Conservation (phyloP, 2,888 invertebrate species). For the Sinhomidia bicolor region DNA sequence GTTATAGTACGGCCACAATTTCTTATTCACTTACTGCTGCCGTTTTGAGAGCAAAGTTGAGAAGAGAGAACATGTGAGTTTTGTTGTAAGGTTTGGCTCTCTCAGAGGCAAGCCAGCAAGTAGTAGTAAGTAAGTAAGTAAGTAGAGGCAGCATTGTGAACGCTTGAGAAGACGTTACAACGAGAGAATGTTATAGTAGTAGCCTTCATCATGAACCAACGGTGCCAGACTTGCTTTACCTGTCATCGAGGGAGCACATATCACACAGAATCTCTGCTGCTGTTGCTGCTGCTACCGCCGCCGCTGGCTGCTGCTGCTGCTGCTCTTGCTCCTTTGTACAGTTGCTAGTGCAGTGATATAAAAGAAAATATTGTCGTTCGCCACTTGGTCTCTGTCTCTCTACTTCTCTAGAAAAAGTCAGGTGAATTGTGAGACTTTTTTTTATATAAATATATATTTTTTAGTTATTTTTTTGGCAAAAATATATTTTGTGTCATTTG, state of each 20-base stretch:
- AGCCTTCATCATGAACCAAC: slow-evolving; percentile 39
- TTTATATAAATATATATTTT: neutral
- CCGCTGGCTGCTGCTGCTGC: too few relatives aligned
- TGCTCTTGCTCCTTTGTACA: neutral
- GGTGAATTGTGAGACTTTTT: slow-evolving; percentile 39
- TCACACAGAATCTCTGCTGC: slow-evolving; percentile 32
- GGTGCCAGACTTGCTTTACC: slow-evolving; percentile 65
- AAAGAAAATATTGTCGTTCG: slow-evolving; percentile 1
- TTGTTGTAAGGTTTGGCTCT: neutral
- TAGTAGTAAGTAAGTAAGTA: too few relatives aligned
- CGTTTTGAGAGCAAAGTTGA: neutral
- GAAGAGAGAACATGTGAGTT: neutral
- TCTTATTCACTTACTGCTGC: neutral
- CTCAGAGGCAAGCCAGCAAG: neutral
- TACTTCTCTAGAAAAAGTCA: slow-evolving; percentile 4
- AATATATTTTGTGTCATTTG: neutral
- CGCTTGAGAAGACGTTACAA: slow-evolving; percentile 52
- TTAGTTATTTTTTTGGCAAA: neutral
- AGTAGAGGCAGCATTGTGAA: neutral
- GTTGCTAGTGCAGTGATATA: neutral
- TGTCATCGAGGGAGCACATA: slow-evolving; percentile 67
- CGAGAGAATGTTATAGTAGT: slow-evolving; percentile 31
- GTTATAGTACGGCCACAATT: neutral
- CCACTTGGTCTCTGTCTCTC: slow-evolving; percentile 2
- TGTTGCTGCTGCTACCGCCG: neutral